Evolutionary conservation across 2,797 vertebrate genomes (phyloP).

Genomic region (Rhadinocentrus ornatus): DNA sequence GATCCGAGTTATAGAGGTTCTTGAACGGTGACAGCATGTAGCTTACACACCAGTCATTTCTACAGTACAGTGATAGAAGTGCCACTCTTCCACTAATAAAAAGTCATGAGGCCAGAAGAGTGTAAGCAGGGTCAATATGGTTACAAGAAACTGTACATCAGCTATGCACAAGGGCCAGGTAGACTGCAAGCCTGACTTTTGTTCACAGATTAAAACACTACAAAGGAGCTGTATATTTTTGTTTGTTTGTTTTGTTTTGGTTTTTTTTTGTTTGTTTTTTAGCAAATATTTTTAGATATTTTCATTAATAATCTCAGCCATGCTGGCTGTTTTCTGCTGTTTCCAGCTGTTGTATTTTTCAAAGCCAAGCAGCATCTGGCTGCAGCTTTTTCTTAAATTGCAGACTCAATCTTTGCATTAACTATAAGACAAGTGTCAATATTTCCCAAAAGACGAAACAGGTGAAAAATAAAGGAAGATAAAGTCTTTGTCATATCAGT

Average conservation of each 20-base stretch:
- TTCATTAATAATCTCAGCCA: no score
- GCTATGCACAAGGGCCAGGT: background rate
- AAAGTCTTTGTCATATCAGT: background rate
- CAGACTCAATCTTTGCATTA: background rate
- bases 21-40: slow-evolving; percentile 43
- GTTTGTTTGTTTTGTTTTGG: no score
- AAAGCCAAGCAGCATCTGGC: no score
- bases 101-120: slow-evolving; percentile 27
- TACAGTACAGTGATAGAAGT: slow-evolving; percentile 74
- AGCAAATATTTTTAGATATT: no score
- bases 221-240: no score
- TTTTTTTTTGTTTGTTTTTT: no score
- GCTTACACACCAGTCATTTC: slow-evolving; percentile 69
- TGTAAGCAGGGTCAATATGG: slow-evolving; percentile 16
- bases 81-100: slow-evolving; percentile 78
- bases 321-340: no score
- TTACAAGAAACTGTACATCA: background rate
- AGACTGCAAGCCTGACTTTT: background rate
- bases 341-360: no score
- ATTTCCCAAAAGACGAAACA: background rate
- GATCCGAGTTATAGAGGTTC: slow-evolving; percentile 28
- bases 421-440: background rate
- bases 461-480: background rate
- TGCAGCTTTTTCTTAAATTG: background rate
- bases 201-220: no score